Percentiles rank a stretch among this genome's conserved stretches.
These are phyloP conservation scores for Melanaphis sacchari DNA, from an alignment of 1,140 invertebrate genomes.

Conservation along the genomic window DNA sequence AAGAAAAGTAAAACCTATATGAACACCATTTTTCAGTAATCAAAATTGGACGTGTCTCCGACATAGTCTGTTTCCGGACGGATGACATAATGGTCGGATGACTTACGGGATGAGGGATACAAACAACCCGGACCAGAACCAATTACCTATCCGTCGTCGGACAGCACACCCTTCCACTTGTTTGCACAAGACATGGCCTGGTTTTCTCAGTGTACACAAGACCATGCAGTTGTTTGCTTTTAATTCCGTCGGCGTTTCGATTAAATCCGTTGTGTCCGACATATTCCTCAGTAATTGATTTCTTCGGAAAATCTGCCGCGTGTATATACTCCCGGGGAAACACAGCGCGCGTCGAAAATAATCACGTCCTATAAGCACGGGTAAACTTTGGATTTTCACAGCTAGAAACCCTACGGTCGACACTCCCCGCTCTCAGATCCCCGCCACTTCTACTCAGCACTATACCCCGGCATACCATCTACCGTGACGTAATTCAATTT, in stretches of 20 bases:
- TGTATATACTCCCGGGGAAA: neutral
- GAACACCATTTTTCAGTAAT: neutral
- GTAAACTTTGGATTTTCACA: neutral
- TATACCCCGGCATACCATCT: neutral
- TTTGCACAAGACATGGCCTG: slow-evolving; percentile 42
- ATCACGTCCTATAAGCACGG: slow-evolving; percentile 18
- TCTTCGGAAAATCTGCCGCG: neutral
- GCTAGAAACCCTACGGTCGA: no score
- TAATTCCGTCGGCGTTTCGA: slow-evolving; percentile 43
- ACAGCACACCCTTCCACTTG: slow-evolving; percentile 24
- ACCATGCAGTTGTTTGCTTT: slow-evolving; percentile 31
- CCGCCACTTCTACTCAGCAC: neutral
- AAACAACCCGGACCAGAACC: slow-evolving; percentile 11
- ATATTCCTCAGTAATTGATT: slow-evolving; percentile 17
- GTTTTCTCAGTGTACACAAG: slow-evolving; percentile 23
- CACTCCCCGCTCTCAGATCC: no score
- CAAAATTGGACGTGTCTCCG: neutral
- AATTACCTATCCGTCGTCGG: slow-evolving; percentile 26
- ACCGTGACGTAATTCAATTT: neutral
- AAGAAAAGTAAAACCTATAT: neutral
- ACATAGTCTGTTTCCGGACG: neutral
- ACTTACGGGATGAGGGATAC: slow-evolving; percentile 18
- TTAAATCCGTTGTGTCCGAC: slow-evolving; percentile 46
- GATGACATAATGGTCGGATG: neutral
- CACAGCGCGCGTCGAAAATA: neutral